phyloP scores from a whole-genome alignment of 2,888 invertebrate genomes.

The Andrena chrysosceles region DNA sequence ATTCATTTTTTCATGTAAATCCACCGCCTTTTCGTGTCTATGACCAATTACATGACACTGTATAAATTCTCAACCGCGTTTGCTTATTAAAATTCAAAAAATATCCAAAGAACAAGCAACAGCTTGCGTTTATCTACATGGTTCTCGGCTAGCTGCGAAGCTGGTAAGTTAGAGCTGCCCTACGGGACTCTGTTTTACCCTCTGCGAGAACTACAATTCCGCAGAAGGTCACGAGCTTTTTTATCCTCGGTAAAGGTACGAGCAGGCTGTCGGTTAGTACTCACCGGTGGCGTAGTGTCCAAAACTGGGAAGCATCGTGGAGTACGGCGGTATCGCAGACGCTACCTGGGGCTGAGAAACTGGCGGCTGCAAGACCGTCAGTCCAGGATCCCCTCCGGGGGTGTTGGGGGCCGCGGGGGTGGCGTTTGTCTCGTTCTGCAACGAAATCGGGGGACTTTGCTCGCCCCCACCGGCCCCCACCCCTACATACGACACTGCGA shows the following conservation, averaged over 20 bases:
- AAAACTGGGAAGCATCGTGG: conserved; percentile 89
- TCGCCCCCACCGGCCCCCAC: conserved; percentile 83
- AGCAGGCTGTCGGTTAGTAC: conserved; percentile 76
- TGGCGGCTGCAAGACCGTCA: conserved; percentile 88
- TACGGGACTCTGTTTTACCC: conserved; percentile 63
- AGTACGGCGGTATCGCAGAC: conserved; percentile 86
- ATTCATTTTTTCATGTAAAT: too few relatives aligned
- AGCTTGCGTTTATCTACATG: not conserved
- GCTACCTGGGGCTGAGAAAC: conserved; percentile 85
- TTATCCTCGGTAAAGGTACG: conserved; percentile 39
- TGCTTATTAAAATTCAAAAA: not conserved
- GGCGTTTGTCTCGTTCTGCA: conserved; percentile 84
- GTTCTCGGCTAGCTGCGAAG: conserved; percentile 5
- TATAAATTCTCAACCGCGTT: not conserved
- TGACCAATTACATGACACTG: not conserved
- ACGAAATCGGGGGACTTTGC: conserved; percentile 83
- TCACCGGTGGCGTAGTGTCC: conserved; percentile 90
- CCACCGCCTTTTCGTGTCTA: too few relatives aligned
- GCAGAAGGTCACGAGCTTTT: conserved; percentile 19
- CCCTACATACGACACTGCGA: conserved; percentile 83
- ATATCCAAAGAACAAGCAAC: not conserved
- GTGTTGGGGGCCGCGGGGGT: conserved; percentile 83
- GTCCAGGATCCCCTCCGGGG: conserved; percentile 83
- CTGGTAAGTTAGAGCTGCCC: conserved; percentile 60
- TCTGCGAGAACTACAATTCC: conserved; percentile 30